Conservation (phyloP, 2,888 invertebrate genomes). For the Athripsodes cinereus region DNA sequence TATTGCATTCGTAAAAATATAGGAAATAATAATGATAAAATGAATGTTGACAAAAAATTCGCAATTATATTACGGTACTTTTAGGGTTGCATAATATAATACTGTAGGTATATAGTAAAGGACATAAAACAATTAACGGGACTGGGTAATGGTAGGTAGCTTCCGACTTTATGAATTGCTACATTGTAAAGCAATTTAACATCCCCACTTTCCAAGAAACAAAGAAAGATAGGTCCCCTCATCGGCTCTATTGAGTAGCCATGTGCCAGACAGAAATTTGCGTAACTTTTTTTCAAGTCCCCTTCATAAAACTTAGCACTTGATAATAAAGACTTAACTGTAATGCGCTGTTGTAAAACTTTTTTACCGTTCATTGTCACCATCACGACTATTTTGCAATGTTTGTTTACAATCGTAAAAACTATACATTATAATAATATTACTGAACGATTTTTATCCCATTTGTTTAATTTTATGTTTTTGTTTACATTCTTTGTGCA, state of each 20-base stretch:
- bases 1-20: not conserved
- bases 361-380: too few species aligned
- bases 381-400: too few species aligned
- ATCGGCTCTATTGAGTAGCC: not conserved
- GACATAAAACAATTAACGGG: slow-evolving; percentile 16
- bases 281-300: not conserved
- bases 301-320: too few species aligned
- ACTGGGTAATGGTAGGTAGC: slow-evolving; percentile 9
- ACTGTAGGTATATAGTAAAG: too few species aligned
- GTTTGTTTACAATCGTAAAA: too few species aligned
- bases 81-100: slow-evolving; percentile 4
- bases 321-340: too few species aligned
- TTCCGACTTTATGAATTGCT: slow-evolving; percentile 9
- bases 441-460: too few species aligned
- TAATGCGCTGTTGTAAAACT: too few species aligned
- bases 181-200: slow-evolving; percentile 7
- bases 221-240: not conserved
- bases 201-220: slow-evolving; percentile 4
- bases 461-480: too few species aligned
- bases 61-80: not conserved
- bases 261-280: not conserved
- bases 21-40: not conserved
- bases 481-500: too few species aligned
- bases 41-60: not conserved
- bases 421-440: too few species aligned